These are phyloP conservation scores for Actias luna DNA, from an alignment of 2,888 invertebrate genomes.

Conservation along the genomic window DNA sequence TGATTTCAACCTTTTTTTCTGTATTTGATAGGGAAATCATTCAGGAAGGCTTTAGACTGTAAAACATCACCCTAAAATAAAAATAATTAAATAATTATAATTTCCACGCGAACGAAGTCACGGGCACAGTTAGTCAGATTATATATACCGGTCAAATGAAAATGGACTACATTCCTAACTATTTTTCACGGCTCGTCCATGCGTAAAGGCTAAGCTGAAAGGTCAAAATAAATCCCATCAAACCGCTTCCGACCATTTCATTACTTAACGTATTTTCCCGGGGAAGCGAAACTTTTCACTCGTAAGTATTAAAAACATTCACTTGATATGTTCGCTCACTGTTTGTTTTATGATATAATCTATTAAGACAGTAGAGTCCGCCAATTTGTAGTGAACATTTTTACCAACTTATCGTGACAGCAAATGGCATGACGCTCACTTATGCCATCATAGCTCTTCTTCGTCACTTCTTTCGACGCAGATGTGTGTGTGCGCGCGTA, in stretches of 20 bases:
- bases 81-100: too few relatives aligned
- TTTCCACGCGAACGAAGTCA: too few relatives aligned
- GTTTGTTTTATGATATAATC: neutral
- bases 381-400: neutral
- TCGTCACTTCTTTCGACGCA: too few relatives aligned
- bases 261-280: slow-evolving; percentile 1
- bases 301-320: neutral
- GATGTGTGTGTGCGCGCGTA: too few relatives aligned
- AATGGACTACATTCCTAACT: neutral
- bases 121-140: too few relatives aligned
- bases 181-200: slow-evolving; percentile 1
- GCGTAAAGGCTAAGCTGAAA: slow-evolving; percentile 2
- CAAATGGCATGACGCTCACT: too few relatives aligned
- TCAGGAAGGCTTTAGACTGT: too few relatives aligned
- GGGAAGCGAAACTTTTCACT: neutral
- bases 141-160: neutral
- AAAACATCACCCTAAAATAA: too few relatives aligned
- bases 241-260: slow-evolving; percentile 6
- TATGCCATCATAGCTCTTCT: too few relatives aligned
- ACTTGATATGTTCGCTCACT: neutral
- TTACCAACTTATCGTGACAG: too few relatives aligned
- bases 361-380: neutral
- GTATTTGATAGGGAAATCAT: too few relatives aligned
- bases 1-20: too few relatives aligned
- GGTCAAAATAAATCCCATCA: slow-evolving; percentile 1